phyloP scores from a whole-genome alignment of 2,113 vertebrate genomes.

The Proteles cristata region DNA sequence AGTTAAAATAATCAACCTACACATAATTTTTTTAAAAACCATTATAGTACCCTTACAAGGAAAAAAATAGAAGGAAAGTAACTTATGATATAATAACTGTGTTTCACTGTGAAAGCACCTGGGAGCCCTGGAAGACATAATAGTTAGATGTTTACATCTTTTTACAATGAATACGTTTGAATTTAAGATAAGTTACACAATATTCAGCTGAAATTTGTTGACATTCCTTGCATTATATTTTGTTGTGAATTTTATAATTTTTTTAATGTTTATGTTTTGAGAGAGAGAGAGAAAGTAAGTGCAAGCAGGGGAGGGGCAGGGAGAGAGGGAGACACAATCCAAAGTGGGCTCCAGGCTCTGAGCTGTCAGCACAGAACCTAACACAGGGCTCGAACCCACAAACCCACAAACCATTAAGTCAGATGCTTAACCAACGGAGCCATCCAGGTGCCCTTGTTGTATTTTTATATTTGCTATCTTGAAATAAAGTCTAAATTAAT shows the following conservation, averaged over 20 bases:
- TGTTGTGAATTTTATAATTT: neutral
- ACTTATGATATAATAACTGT: neutral
- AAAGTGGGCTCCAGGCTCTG: too few relatives aligned
- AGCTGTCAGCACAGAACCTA: too few relatives aligned
- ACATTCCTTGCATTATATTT: neutral
- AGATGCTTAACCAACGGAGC: too few relatives aligned
- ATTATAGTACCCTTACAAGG: neutral
- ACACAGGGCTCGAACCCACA: too few relatives aligned
- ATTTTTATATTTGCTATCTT: slow-evolving; percentile 16
- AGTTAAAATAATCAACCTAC: slow-evolving; percentile 47
- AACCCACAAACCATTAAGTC: too few relatives aligned
- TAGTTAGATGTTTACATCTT: neutral
- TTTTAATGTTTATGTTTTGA: too few relatives aligned
- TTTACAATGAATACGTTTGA: neutral
- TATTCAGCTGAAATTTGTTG: neutral
- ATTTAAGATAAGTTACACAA: neutral
- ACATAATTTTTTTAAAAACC: slow-evolving; percentile 8
- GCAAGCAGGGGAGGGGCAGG: too few relatives aligned
- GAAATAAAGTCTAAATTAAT: neutral
- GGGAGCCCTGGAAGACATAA: neutral
- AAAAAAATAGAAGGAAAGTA: slow-evolving; percentile 22
- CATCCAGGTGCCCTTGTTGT: too few relatives aligned
- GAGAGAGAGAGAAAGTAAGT: too few relatives aligned
- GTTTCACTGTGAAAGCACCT: neutral
- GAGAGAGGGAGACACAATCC: too few relatives aligned